phyloP scores from a whole-genome alignment of 2,888 invertebrate genomes.

The Drosophila nigricruria region DNA sequence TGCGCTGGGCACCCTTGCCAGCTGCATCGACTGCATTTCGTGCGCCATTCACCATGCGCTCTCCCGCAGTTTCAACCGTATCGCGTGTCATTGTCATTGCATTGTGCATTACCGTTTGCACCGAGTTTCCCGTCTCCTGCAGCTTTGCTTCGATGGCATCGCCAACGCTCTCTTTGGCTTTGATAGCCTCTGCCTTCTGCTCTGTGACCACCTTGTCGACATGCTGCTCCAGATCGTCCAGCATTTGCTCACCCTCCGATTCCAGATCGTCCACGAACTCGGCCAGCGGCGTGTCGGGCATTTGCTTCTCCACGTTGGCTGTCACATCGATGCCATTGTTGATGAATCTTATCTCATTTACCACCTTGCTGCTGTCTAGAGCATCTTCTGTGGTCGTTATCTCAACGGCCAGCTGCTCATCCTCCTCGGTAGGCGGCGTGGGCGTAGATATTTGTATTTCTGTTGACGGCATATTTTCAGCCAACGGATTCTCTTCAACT shows the following conservation, averaged over 20 bases:
- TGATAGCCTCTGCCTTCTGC: constrained; percentile 43
- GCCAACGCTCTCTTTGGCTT: constrained; percentile 31
- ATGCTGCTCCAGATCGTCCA: constrained; percentile 53
- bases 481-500: constrained; percentile 56
- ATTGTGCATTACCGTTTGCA: constrained; percentile 53
- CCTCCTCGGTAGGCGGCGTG: constrained; percentile 81
- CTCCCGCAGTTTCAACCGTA: constrained; percentile 52
- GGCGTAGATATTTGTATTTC: constrained; percentile 64
- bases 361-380: constrained; percentile 75
- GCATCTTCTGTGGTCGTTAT: constrained; percentile 82
- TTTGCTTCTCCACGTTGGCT: constrained; percentile 75
- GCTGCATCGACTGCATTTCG: constrained; percentile 63
- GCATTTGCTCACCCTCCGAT: constrained; percentile 52
- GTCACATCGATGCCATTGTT: constrained; percentile 85
- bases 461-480: constrained; percentile 36
- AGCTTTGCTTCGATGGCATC: constrained; percentile 49
- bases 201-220: constrained; percentile 55
- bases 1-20: constrained; percentile 62
- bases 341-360: constrained; percentile 85
- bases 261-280: constrained; percentile 63
- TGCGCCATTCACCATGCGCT: constrained; percentile 59
- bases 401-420: constrained; percentile 83
- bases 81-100: constrained; percentile 62
- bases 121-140: constrained; percentile 54
- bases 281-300: constrained; percentile 59